phyloP scores from a whole-genome alignment of 1,140 invertebrate genomes.

The Trichonephila clavata region DNA sequence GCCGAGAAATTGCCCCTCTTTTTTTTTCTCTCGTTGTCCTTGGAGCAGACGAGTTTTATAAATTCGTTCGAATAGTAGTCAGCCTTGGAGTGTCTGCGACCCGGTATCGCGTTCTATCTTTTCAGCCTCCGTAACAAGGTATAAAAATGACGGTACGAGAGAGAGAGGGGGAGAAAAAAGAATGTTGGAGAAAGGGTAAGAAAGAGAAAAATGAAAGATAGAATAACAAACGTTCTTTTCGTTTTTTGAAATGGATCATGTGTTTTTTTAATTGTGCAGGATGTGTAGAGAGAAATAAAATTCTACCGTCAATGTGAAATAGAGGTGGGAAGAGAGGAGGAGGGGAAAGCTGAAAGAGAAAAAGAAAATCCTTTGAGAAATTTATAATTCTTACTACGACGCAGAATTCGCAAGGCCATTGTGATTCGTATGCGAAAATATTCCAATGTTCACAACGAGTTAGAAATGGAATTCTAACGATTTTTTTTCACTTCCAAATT shows the following conservation, averaged over 20 bases:
- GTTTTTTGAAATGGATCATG: slow-evolving; percentile 8
- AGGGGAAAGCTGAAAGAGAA: neutral
- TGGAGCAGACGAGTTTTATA: slow-evolving; percentile 59
- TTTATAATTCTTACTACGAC: neutral
- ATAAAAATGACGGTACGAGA: neutral
- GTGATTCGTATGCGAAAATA: neutral
- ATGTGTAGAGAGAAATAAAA: neutral
- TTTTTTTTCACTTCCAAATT: no score
- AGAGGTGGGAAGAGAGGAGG: neutral
- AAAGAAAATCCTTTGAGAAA: neutral
- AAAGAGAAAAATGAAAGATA: neutral
- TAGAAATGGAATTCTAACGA: no score
- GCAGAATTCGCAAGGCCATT: slow-evolving; percentile 1
- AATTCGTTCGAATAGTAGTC: slow-evolving; percentile 41
- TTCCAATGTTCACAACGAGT: neutral
- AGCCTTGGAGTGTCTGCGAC: slow-evolving; percentile 66
- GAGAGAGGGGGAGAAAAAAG: neutral
- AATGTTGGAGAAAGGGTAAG: neutral
- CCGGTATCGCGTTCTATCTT: slow-evolving; percentile 31
- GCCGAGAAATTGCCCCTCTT: slow-evolving; percentile 57
- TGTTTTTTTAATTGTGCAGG: slow-evolving; percentile 4
- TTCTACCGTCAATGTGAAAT: neutral
- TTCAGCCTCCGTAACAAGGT: slow-evolving; percentile 53
- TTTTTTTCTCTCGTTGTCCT: slow-evolving; percentile 44
- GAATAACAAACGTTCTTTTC: neutral